These are phyloP conservation scores for Octopus bimaculoides DNA, from an alignment of 1,140 invertebrate species.

Conservation along the genomic window DNA sequence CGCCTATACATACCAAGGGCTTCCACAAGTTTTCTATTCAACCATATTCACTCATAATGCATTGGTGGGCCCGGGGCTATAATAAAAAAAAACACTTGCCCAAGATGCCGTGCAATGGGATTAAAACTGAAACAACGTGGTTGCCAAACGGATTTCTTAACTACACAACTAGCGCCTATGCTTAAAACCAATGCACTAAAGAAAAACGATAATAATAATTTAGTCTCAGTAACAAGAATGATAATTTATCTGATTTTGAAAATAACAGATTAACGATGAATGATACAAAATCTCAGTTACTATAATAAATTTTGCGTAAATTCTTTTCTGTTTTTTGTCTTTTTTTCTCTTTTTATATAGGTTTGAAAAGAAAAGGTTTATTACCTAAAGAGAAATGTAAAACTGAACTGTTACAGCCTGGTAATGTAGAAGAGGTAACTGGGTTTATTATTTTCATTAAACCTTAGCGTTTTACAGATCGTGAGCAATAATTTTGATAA, in stretches of 20 bases:
- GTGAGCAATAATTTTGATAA: not conserved
- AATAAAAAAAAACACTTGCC: too few species aligned
- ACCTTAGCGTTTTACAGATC: not conserved
- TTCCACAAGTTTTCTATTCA: too few species aligned
- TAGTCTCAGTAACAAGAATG: too few species aligned
- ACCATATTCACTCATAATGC: too few species aligned
- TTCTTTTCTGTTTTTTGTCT: not conserved
- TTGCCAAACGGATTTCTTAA: not conserved
- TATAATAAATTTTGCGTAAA: not conserved
- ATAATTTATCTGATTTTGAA: not conserved
- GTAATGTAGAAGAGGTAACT: conserved; percentile 7
- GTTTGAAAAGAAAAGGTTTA: conserved; percentile 1
- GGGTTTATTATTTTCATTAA: not conserved
- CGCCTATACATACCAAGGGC: too few species aligned
- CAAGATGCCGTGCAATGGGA: too few species aligned
- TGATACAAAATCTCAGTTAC: not conserved
- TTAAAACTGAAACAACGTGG: too few species aligned
- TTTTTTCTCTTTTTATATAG: not conserved
- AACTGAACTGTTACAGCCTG: not conserved
- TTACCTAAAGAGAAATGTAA: not conserved
- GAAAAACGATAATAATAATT: not conserved
- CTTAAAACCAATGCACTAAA: not conserved
- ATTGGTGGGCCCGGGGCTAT: too few species aligned
- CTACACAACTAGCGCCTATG: not conserved
- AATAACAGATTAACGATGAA: not conserved